Evolutionary conservation across 2,797 vertebrate genomes (phyloP), one percentile per base, ranked within the genome.

Genomic region (Silurus aristotelis): DNA sequence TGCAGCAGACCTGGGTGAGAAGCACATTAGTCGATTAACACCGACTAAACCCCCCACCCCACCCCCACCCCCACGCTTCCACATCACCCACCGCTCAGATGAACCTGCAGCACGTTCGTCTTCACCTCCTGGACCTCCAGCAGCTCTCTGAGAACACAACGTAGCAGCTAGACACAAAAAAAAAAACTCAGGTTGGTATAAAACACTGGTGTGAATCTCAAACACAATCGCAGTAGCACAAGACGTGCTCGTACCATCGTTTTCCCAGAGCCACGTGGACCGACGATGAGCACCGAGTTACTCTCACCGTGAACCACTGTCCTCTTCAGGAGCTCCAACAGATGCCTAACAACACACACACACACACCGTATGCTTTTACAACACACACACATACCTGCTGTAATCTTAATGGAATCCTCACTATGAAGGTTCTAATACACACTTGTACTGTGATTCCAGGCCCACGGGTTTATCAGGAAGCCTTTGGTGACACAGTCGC

Each of bases 251-350:
- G 87, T 95, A 99, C 98, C 97, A 88, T 93, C 0, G 94, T 97
- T 90, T 99, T 99, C 66, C 98, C 98, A 0, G 96, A 93, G 90
- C 98, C 98, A 87, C 98, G 93, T 61, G 98, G 97, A 3, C 98
- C 98, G 12, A 99, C 94, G 46, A 99, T 93, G 10, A 99, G 96
- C 80, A 97, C 94, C 0, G 98, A 99, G 85, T 99, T 99, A 83
- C 98, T 98, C 92, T 99, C 98, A 84, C 98, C 98, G 2, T 98
- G 94, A 88, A 96, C n/a, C 5, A 93, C 95, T 1, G 97, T 98
- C 83, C 96, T 94, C 89, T 90, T 98, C 89, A 99, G 93, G 90
- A 99, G 93, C 89, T 98, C 98, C 92, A 97, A 91, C 87, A 99
- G 93, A 88, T 98, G 96, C 77, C 98, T 99, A 92, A n/a, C 48